Conservation (phyloP, 1,140 invertebrate genomes). For the Galleria mellonella region DNA sequence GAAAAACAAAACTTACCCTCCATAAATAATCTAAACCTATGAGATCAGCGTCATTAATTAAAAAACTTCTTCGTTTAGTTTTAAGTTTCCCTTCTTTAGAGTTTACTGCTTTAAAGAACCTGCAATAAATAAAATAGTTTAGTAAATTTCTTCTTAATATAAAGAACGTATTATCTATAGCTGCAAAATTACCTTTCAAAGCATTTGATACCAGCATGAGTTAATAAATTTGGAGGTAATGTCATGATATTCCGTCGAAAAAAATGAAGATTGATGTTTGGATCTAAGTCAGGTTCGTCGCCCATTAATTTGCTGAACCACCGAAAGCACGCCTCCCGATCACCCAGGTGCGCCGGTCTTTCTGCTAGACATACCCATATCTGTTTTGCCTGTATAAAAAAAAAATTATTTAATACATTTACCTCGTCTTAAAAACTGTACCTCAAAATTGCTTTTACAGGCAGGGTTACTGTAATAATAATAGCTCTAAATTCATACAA, state of each 20-base stretch:
- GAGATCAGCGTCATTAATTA: constrained; percentile 91
- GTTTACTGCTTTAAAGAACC: constrained; percentile 98
- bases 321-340: constrained; percentile 97
- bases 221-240: constrained; percentile 92
- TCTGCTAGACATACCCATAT: constrained; percentile 98
- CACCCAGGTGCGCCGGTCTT: constrained; percentile 91
- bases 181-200: constrained; percentile 68
- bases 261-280: constrained; percentile 96
- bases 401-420: constrained; percentile 6
- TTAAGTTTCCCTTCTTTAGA: constrained; percentile 95
- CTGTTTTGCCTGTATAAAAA: constrained; percentile 84
- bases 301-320: constrained; percentile 99
- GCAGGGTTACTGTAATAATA: not conserved
- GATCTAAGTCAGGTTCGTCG: constrained; percentile 97
- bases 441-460: not conserved
- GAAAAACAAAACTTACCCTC: constrained; percentile 79
- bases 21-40: constrained; percentile 98
- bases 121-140: constrained; percentile 31
- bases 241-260: constrained; percentile 97
- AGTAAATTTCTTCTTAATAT: not conserved
- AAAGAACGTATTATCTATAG: not conserved
- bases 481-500: not conserved
- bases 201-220: constrained; percentile 96
- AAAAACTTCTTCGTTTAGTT: constrained; percentile 86
- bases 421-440: not conserved